Evolutionary conservation across 2,113 vertebrate genomes (phyloP), one percentile per base, ranked within the genome.

Genomic region (Corythoichthys intestinalis): DNA sequence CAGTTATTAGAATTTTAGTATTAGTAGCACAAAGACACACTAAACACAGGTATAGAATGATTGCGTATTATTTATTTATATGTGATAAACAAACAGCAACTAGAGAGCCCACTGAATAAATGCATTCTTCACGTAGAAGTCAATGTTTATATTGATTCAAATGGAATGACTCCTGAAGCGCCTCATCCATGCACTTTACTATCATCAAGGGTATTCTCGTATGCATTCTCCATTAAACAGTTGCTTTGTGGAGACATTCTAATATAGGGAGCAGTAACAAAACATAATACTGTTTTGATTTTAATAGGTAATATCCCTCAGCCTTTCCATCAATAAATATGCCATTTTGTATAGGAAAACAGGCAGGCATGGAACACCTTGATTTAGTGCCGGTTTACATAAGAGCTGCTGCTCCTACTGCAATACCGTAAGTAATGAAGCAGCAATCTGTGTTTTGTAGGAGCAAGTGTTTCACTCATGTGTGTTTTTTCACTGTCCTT

Each of bases 401-500:
- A 35, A 37, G 17, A 63, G 60, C 47, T 4, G 60, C 71, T 14
- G 48, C 15, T 4, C 49, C 71, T 14, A 41, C 15, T 49, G 69
- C 20, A 64, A n/a, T 13, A 46, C 28, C 12, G 0, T 37, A n/a
- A 78, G 64, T n/a, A 73, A 76, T 62, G 73, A 68, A 66, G 67
- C 10, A 35, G 56, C 77, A 73, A 69, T 68, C 76, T 78, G 35
- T 65, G 60, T 10, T 80, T 68, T 66, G 2, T 53, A 76, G 53
- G 65, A 64, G 76, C 59, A 67, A 56, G 67, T 53, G 48, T 58
- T 77, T 65, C 47, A 59, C 76, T 77, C 69, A 4, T 64, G 59
- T 60, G 58, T 28, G 14, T 49, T 67, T 46, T 47, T 0, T n/a
- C 46, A 4, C 58, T 28, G 0, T 49, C 37, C 50, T 66, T 41